phyloP scores from a whole-genome alignment of 2,113 vertebrate species.

The Chrysemys picta region DNA sequence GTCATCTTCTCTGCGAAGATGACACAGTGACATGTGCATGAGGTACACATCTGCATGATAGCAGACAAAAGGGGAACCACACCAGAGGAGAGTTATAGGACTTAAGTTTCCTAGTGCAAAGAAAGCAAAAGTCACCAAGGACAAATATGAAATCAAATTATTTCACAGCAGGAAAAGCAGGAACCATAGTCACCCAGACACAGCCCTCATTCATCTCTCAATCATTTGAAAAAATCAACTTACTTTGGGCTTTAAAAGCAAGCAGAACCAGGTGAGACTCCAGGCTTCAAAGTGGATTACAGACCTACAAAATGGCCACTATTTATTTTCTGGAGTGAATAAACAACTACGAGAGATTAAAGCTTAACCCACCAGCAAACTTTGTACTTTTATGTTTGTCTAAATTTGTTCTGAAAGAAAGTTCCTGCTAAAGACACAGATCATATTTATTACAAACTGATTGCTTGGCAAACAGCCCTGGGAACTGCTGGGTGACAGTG shows the following conservation, averaged over 20 bases:
- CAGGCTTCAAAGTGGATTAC: neutral
- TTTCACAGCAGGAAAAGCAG: neutral
- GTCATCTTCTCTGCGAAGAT: neutral
- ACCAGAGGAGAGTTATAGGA: accelerated
- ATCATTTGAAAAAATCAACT: conserved; percentile 7
- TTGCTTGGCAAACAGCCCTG: neutral
- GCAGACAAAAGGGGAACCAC: neutral
- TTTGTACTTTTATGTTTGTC: conserved; percentile 62
- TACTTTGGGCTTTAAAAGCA: neutral
- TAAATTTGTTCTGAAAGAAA: conserved; percentile 11
- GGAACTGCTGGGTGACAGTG: neutral
- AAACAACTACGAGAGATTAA: conserved; percentile 59
- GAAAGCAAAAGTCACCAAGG: neutral
- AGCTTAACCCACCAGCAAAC: conserved; percentile 55
- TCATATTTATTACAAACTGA: accelerated
- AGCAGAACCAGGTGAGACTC: neutral
- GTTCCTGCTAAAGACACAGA: neutral
- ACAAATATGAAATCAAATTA: neutral
- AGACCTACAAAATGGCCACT: neutral
- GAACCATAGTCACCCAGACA: neutral
- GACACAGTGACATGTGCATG: neutral
- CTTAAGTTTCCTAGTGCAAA: neutral
- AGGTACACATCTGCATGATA: neutral
- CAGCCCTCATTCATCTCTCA: neutral
- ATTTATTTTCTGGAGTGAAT: conserved; percentile 28